Conservation (phyloP, 2,888 invertebrate species). For the Netelia inedita region DNA sequence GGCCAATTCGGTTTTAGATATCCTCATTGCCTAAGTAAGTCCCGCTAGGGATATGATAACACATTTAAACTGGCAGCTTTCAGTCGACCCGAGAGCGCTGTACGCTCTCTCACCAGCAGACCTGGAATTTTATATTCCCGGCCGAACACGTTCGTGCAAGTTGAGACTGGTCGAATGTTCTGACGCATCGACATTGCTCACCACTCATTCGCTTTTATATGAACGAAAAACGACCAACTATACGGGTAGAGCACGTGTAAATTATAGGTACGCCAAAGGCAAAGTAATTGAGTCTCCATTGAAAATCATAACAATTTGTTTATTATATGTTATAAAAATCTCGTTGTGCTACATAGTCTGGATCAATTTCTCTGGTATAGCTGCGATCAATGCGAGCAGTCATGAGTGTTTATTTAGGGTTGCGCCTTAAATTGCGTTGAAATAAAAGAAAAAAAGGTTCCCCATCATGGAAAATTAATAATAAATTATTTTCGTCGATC, state of each 20-base stretch:
- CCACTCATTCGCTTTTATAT: conserved; percentile 58
- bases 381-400: background rate
- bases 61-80: conserved; percentile 20
- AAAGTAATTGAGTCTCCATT: conserved; percentile 18
- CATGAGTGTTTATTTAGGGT: too few species aligned
- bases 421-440: background rate
- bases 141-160: conserved; percentile 64
- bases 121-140: conserved; percentile 47
- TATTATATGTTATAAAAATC: background rate
- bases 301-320: background rate
- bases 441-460: background rate
- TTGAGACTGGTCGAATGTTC: conserved; percentile 65
- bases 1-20: background rate
- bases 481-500: conserved; percentile 15
- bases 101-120: conserved; percentile 11
- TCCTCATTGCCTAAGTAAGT: background rate
- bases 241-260: conserved; percentile 47
- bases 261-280: background rate
- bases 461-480: conserved; percentile 35
- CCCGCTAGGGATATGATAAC: background rate
- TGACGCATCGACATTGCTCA: conserved; percentile 66
- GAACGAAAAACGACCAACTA: conserved; percentile 50
- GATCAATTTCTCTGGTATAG: background rate
- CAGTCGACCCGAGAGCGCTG: conserved; percentile 11
- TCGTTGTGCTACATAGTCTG: background rate